Evolutionary conservation across 2,113 vertebrate species (phyloP), one percentile per base, ranked within the genome.

Genomic region (Colaptes auratus): DNA sequence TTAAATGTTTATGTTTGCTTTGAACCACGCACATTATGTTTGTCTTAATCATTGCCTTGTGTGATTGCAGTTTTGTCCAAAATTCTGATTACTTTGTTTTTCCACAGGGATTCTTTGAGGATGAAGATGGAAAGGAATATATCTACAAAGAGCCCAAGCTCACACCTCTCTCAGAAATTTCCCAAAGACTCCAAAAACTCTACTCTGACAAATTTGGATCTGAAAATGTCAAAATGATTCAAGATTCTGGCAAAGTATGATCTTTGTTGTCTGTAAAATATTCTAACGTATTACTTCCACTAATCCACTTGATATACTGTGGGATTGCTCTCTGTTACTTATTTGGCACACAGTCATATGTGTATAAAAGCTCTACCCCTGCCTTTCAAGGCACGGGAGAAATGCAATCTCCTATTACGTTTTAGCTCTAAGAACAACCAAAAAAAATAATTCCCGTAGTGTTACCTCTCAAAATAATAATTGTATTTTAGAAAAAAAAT

Each of bases 121-220:
- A 99, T 96, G 99, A 99, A 96, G 99, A 99, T 70, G 99, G 99
- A 66, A 99, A 99, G 60, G 99, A 99, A 86, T 99, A 99, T 87
- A 99, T 99, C 93, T 99, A 99, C 96, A 99, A 99, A 97, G 99
- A 99, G 65, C 99, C 99, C 72, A 99, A 99, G 95, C 99, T 99
- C 91, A 99, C 99, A 0, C 99, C 99, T 56, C 98, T 99, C 52
- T 99, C 99, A 2, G 99, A 99, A 97, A 98, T 99, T 86, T 99
- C 99, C 20, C 99, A 99, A 96, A 98, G 99, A 90, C 98, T 99
- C 53, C 98, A 99, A 10, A 99, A 99, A 85, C 98, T 99, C 55
- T 99, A 99, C 95, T 99, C 99, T 3, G 99, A 99, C 96, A 99
- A 99, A 97, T 99, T 99, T 97, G 99, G 99, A 86, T 97, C 98